Percentiles rank a stretch among this genome's conserved stretches.
These are phyloP conservation scores for Polypedilum vanderplanki DNA, from an alignment of 1,140 invertebrate species.

Conservation along the genomic window DNA sequence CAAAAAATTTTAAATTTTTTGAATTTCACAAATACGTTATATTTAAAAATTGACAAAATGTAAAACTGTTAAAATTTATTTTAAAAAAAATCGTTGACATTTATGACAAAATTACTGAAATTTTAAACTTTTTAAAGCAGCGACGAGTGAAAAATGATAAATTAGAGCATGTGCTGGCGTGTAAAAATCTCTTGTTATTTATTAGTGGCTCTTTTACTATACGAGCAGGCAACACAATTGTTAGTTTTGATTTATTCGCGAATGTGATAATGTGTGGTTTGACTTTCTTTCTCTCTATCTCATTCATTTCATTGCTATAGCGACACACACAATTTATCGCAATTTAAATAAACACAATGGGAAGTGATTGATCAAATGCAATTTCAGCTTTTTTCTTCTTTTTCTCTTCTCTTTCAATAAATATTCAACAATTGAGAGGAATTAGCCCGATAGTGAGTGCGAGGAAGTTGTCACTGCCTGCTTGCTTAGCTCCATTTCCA, in stretches of 20 bases:
- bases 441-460: neutral
- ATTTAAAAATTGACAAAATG: no score
- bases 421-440: neutral
- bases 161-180: neutral
- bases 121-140: no score
- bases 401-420: neutral
- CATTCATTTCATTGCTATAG: neutral
- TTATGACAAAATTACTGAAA: no score
- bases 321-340: neutral
- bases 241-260: neutral
- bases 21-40: no score
- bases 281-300: neutral
- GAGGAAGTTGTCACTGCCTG: neutral
- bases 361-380: conserved; percentile 10
- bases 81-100: no score
- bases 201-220: no score
- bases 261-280: neutral
- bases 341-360: neutral
- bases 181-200: neutral
- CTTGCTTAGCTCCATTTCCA: neutral
- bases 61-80: no score
- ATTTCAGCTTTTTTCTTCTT: neutral
- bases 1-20: no score
- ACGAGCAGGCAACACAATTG: no score
- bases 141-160: neutral